These are phyloP conservation scores for Pseudomyrmex pallidus DNA, from an alignment of 1,140 invertebrate species.

Conservation along the genomic window DNA sequence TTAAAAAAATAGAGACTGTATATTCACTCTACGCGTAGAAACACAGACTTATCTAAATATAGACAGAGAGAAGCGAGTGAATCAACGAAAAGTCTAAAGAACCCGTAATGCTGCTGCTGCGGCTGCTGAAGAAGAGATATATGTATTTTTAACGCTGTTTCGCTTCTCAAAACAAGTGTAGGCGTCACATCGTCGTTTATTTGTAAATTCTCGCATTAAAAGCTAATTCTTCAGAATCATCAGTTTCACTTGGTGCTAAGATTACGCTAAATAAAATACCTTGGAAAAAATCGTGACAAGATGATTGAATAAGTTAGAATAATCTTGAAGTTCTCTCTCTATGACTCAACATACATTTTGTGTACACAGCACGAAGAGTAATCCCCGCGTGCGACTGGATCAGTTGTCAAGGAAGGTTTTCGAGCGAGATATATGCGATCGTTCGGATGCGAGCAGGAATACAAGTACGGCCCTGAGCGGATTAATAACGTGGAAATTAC, in stretches of 20 bases:
- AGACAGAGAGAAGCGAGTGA: conserved; percentile 4
- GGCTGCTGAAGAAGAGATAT: conserved; percentile 4
- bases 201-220: conserved; percentile 24
- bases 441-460: conserved; percentile 59
- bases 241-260: not conserved
- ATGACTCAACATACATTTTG: not conserved
- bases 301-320: not conserved
- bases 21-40: not conserved
- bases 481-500: conserved; percentile 72
- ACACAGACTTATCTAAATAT: conserved; percentile 17
- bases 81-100: conserved; percentile 36
- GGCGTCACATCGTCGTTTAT: conserved; percentile 27
- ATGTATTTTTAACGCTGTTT: conserved; percentile 48
- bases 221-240: conserved; percentile 5
- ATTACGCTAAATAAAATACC: not conserved
- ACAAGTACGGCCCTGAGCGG: conserved; percentile 35
- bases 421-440: conserved; percentile 54
- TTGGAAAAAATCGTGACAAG: not conserved
- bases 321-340: not conserved
- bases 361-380: conserved; percentile 10
- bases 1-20: not conserved
- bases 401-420: conserved; percentile 52
- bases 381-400: conserved; percentile 44
- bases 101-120: not conserved
- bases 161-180: conserved; percentile 23